Conservation (phyloP, 2,797 vertebrate species). For the Cirrhinus molitorella region DNA sequence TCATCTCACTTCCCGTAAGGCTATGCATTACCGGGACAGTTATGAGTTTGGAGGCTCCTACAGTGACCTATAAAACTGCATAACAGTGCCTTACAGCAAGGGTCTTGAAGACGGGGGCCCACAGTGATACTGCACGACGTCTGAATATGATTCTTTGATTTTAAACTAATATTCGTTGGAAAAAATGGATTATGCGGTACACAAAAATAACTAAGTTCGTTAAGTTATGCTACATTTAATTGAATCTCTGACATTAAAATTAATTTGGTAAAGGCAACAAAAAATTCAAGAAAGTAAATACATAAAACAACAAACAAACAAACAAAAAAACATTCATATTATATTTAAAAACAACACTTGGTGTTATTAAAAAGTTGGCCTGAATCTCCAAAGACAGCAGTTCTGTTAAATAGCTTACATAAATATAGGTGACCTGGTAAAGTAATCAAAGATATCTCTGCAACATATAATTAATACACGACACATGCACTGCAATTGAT, state of each 20-base stretch:
- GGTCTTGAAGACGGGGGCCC: not conserved
- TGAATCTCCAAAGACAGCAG: not conserved
- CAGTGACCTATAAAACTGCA: conserved; percentile 51
- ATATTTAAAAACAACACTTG: too few species aligned
- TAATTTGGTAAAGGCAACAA: not conserved
- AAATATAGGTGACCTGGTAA: not conserved
- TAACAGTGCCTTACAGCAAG: conserved; percentile 33
- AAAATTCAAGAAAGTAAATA: not conserved
- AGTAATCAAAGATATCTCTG: not conserved
- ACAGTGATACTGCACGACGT: not conserved
- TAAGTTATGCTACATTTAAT: not conserved
- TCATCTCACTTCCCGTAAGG: conserved; percentile 13
- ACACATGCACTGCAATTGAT: not conserved
- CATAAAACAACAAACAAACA: too few species aligned
- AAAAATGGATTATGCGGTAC: not conserved
- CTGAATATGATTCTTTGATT: not conserved
- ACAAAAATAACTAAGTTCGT: too few species aligned
- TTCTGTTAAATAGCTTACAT: not conserved
- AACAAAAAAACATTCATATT: not conserved
- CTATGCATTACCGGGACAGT: conserved; percentile 18
- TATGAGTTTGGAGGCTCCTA: conserved; percentile 5
- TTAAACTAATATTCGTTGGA: not conserved
- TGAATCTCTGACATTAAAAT: not conserved
- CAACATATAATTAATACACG: not conserved
- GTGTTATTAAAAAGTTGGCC: not conserved